Evolutionary conservation across 92 coral and sea anemone genomes (phyloP), one percentile per base, ranked within the genome.

Genomic region (Phenganax stokvisi): DNA sequence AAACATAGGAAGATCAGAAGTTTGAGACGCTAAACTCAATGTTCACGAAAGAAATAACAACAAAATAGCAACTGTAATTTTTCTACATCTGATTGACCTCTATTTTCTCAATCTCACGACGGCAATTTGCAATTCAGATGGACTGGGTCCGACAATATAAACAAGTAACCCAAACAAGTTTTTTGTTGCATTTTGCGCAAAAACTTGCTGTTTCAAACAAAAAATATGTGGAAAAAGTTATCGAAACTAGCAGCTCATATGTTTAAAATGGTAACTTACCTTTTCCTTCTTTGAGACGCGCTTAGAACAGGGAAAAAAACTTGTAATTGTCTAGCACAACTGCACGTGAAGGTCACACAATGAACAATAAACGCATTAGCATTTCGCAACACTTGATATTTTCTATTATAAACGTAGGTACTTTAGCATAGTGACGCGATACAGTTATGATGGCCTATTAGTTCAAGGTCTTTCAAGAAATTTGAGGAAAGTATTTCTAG

Each of bases 341-440:
- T 58, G 67, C 82, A 78, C 82, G 82, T 78, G 82, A 78, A 66
- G 57, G 63, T 11, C 54, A 64, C 82, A 78, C 82, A 78, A 78
- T 61, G 55, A 51, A 78, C 82, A 78, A 78, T 78, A 62, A 61
- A 78, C 61, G 28, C 58, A 78, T 78, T 78, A 30, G 82, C 82
- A 61, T 78, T 78, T 78, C 37, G 10, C 44, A 31, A 72, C 25
- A 72, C 13, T 51, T 72, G 31, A 66, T 66, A 25, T 9, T 66
- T 66, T 30, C 72, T 9, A 51, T 66, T 6, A 66, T 25, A 66
- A 66, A 16, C 47, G 5, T 37, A 37, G 47, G 5, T 1, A 37
- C 47, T 37, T 37, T 5, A 37, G 5, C 5, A 37, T 37, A 37
- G 47, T 37, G 47, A 2, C 2, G 47, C 47, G 47, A 37, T 37